These are phyloP conservation scores for Microtus richardsoni DNA, from an alignment of 2,113 vertebrate genomes.

Conservation along the genomic window DNA sequence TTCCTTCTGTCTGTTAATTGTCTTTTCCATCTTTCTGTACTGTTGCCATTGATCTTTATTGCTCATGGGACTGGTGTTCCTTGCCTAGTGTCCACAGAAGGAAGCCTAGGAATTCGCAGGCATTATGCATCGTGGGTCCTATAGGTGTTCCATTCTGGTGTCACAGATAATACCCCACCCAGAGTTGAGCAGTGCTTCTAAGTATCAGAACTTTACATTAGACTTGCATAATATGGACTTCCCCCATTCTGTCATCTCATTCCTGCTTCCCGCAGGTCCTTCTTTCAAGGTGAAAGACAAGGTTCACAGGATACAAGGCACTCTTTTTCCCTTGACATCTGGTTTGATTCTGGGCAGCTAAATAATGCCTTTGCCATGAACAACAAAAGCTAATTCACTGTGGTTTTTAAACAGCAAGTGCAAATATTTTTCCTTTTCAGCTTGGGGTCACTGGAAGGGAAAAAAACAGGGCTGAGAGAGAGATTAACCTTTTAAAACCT, in stretches of 20 bases:
- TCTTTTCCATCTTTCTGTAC: constrained; percentile 4
- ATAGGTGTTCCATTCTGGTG: neutral
- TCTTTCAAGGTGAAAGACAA: constrained; percentile 70
- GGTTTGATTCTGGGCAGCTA: constrained; percentile 87
- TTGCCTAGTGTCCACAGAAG: neutral
- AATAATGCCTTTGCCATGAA: constrained; percentile 87
- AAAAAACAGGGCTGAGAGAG: constrained; percentile 83
- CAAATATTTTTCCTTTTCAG: constrained; percentile 88
- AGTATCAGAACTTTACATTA: neutral
- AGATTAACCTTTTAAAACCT: constrained; percentile 85
- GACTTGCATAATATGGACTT: neutral
- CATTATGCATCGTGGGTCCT: neutral
- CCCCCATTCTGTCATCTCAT: neutral
- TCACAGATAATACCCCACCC: neutral
- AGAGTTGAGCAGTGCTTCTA: neutral
- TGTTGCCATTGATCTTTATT: constrained; percentile 21
- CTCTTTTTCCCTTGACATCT: constrained; percentile 85
- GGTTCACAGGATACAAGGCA: constrained; percentile 75
- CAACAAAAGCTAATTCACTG: constrained; percentile 89
- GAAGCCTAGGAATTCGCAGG: neutral
- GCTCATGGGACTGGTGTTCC: neutral
- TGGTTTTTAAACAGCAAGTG: constrained; percentile 87
- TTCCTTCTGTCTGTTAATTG: neutral
- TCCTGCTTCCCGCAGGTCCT: neutral
- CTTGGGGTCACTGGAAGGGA: constrained; percentile 87